Evolutionary conservation across 35 echinoderm and acorn worm genomes (phyloP), one percentile per base, ranked within the genome.

Genomic region (Hemicentrotus pulcherrimus): DNA sequence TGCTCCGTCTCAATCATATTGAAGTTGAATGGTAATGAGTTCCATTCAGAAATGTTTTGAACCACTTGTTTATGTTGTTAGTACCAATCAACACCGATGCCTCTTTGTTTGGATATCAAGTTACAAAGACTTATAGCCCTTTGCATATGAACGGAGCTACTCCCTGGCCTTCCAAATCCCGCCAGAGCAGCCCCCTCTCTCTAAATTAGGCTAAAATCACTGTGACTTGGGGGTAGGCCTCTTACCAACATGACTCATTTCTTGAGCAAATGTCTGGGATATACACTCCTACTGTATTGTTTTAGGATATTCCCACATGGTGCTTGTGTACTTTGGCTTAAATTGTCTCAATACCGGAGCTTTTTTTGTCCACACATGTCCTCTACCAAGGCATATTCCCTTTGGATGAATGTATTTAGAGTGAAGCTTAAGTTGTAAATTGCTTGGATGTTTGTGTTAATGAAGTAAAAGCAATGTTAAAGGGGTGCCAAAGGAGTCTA

Each of bases 201-300:
- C 88, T 45, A 90, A 90, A 90, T 33, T 90, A 28, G 88, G 88
- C 46, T 90, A 90, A 90, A 90, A 90, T 90, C 88, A 90, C 88
- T 90, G 88, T 90, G 32, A 90, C 88, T 90, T 47, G 12, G 32
- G 88, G 46, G 88, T 33, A 47, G 32, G 88, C 32, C 88, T 47
- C 88, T 47, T 33, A 90, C 32, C 88, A 47, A 90, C 88, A 9
- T 90, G 88, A 90, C 88, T 90, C 88, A 90, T 47, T 78, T n/a
- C 65, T 78, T 78, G 65, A 78, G 65, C 65, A 78, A 78, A 78
- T 78, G 65, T 78, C 65, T 78, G 65, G 65, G 65, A 78, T 78
- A n/a, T 15, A 28, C 19, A 18, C 28, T 78, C 65, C 28, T 78
- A 4, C 65, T 78, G 4, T 78, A 78, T 78, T 78, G 65, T 78